phyloP scores from a whole-genome alignment of 1,140 invertebrate genomes.

The Drosophila dunni region DNA sequence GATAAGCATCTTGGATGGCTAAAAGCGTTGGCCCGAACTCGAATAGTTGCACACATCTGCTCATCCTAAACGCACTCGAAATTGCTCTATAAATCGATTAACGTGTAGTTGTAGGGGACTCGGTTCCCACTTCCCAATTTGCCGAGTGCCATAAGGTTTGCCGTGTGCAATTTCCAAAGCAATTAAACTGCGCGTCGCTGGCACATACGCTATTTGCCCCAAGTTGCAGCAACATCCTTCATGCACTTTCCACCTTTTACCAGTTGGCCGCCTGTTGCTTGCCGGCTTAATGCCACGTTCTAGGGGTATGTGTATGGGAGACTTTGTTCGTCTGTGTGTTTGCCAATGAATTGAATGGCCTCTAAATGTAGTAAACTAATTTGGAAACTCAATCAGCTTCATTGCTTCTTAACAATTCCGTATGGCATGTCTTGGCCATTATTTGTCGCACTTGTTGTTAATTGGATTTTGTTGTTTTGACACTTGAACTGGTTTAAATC shows the following conservation, averaged over 20 bases:
- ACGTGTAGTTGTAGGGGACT: conserved; percentile 15
- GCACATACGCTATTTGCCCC: conserved; percentile 34
- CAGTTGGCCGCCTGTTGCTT: conserved; percentile 54
- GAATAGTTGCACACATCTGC: not conserved
- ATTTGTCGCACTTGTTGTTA: conserved; percentile 52
- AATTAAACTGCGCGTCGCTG: conserved; percentile 62
- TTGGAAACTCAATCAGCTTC: conserved; percentile 67
- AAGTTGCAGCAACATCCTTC: conserved; percentile 57
- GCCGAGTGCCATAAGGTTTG: conserved; percentile 61
- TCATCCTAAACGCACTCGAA: conserved; percentile 26
- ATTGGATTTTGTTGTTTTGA: conserved; percentile 46
- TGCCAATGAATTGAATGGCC: conserved; percentile 46
- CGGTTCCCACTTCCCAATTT: conserved; percentile 44
- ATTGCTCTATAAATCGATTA: conserved; percentile 53
- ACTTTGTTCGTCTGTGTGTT: conserved; percentile 1
- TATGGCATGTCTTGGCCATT: conserved; percentile 31
- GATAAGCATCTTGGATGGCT: conserved; percentile 16
- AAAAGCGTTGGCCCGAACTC: not conserved
- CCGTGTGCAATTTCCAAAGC: conserved; percentile 76
- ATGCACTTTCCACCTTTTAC: conserved; percentile 9
- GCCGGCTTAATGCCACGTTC: conserved; percentile 8
- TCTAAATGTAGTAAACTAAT: conserved; percentile 57
- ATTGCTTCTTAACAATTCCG: conserved; percentile 23
- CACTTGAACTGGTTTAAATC: conserved; percentile 13
- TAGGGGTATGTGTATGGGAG: conserved; percentile 8